Evolutionary conservation across 2,113 vertebrate genomes (phyloP).

Genomic region (Coptodon bakossiorum): DNA sequence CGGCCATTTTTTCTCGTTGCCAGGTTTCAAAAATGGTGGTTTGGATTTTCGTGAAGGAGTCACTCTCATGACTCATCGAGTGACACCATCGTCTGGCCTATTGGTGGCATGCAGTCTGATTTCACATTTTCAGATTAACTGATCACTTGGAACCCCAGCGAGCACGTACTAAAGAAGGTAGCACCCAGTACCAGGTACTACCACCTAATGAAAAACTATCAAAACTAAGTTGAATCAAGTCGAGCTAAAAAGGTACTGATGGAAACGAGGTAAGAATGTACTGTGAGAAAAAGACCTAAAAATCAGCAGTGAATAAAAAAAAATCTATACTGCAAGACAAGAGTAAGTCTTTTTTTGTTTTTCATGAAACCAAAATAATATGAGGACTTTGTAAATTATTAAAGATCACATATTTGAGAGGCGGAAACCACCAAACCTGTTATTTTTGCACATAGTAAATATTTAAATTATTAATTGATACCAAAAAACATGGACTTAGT

Average conservation of each 20-base stretch:
- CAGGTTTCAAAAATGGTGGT: background rate
- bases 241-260: accelerated
- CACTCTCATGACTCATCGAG: background rate
- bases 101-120: background rate
- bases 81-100: background rate
- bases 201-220: background rate
- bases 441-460: background rate
- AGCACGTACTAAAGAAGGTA: background rate
- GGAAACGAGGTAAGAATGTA: background rate
- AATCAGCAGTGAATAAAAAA: background rate
- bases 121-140: background rate
- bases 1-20: background rate
- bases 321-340: background rate
- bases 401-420: background rate
- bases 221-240: background rate
- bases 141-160: accelerated
- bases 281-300: background rate
- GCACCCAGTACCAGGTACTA: background rate
- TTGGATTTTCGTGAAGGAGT: background rate
- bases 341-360: background rate
- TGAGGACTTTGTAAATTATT: background rate
- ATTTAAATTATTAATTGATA: background rate
- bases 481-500: background rate
- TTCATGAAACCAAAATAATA: background rate
- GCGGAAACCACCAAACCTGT: background rate